A percentile compares a stretch with the other conserved stretches of the same genome.
These are phyloP conservation scores for Thymallus thymallus DNA, from an alignment of 2,113 vertebrate species.

Conservation along the genomic window DNA sequence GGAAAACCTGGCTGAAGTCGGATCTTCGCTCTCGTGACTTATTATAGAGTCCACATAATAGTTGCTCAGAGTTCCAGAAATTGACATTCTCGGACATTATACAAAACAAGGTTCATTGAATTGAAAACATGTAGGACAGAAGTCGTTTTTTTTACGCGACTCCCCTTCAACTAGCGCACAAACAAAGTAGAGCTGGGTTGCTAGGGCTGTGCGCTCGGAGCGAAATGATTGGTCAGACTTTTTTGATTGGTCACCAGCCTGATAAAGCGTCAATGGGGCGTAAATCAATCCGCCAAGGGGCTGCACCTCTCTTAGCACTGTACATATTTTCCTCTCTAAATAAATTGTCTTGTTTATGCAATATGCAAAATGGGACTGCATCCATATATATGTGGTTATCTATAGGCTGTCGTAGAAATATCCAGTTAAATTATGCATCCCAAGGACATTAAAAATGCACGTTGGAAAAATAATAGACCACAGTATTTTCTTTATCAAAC, in stretches of 20 bases:
- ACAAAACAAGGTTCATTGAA: slow-evolving; percentile 82
- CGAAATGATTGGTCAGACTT: slow-evolving; percentile 97
- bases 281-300: slow-evolving; percentile 90
- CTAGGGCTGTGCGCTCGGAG: slow-evolving; percentile 79
- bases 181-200: slow-evolving; percentile 91
- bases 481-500: slow-evolving; percentile 15
- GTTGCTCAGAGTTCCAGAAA: slow-evolving; percentile 98
- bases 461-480: slow-evolving; percentile 43
- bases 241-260: slow-evolving; percentile 89
- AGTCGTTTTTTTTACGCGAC: slow-evolving; percentile 71
- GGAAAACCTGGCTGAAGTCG: slow-evolving; percentile 85
- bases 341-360: slow-evolving; percentile 71
- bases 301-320: slow-evolving; percentile 72
- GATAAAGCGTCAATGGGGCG: slow-evolving; percentile 92
- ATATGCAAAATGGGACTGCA: slow-evolving; percentile 61
- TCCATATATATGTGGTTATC: slow-evolving; percentile 48
- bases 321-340: slow-evolving; percentile 75
- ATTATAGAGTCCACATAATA: slow-evolving; percentile 99
- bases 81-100: slow-evolving; percentile 99
- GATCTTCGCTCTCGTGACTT: slow-evolving; percentile 96
- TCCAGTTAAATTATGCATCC: slow-evolving; percentile 39
- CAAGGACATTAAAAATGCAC: slow-evolving; percentile 33
- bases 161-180: slow-evolving; percentile 81
- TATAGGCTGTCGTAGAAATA: slow-evolving; percentile 42
- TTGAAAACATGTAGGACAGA: slow-evolving; percentile 80